A percentile compares a stretch with the other conserved stretches of the same genome.
These are phyloP conservation scores for Halictus ligatus DNA, from an alignment of 2,888 invertebrate species.

Conservation along the genomic window DNA sequence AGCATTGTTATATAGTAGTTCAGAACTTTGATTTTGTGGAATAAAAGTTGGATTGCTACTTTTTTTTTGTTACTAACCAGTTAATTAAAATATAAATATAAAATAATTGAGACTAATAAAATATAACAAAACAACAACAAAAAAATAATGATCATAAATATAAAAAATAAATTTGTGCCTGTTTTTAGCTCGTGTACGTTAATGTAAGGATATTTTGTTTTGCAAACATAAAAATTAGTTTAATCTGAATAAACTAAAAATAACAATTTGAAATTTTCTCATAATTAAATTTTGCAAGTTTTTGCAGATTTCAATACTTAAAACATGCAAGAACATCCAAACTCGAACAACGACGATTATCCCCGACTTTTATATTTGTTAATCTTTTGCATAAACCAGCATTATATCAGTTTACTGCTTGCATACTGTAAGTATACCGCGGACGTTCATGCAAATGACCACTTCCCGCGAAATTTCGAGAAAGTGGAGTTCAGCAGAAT, in stretches of 20 bases:
- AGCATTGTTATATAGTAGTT: not conserved
- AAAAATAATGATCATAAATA: no score
- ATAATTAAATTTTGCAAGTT: not conserved
- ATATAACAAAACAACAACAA: no score
- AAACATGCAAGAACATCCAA: not conserved
- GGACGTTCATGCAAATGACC: not conserved
- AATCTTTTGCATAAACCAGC: no score
- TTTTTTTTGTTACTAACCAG: not conserved
- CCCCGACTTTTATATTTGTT: not conserved
- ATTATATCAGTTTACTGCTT: not conserved
- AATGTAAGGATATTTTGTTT: no score
- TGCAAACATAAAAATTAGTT: not conserved
- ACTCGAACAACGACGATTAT: not conserved
- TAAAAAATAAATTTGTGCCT: not conserved
- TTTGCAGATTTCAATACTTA: not conserved
- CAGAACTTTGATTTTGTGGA: not conserved
- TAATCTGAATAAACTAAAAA: not conserved
- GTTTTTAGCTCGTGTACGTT: not conserved
- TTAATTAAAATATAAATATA: not conserved
- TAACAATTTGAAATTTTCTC: not conserved
- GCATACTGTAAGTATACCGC: not conserved
- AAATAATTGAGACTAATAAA: no score
- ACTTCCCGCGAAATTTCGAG: not conserved
- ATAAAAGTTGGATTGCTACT: not conserved
- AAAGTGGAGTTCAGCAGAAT: not conserved